These are phyloP conservation scores for Drosophila tripunctata DNA, from an alignment of 2,888 invertebrate genomes.

Conservation along the genomic window DNA sequence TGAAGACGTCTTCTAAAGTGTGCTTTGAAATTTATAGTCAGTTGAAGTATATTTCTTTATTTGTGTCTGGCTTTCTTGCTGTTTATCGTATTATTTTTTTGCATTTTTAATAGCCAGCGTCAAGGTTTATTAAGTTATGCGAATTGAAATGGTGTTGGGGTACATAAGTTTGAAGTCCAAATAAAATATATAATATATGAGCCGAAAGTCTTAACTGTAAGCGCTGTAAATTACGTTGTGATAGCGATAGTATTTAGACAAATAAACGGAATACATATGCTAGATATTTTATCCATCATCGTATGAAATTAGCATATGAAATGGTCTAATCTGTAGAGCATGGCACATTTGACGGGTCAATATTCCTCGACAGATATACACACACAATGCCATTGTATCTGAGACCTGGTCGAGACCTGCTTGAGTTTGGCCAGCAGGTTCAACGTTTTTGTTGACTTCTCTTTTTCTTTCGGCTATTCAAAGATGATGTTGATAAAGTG, in stretches of 20 bases:
- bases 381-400: conserved; percentile 35
- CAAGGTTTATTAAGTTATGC: conserved; percentile 63
- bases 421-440: conserved; percentile 7
- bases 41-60: conserved; percentile 25
- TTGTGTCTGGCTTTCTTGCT: conserved; percentile 4
- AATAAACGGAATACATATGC: conserved; percentile 30
- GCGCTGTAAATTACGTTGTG: conserved; percentile 68
- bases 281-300: conserved; percentile 50
- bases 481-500: conserved; percentile 32
- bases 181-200: conserved; percentile 72
- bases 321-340: conserved; percentile 66
- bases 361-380: conserved; percentile 29
- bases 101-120: conserved; percentile 56
- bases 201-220: conserved; percentile 63
- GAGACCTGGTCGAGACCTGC: conserved; percentile 19
- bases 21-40: conserved; percentile 44
- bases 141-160: conserved; percentile 39
- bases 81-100: conserved; percentile 38
- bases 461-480: conserved; percentile 21
- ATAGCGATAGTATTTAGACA: conserved; percentile 53
- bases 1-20: conserved; percentile 27
- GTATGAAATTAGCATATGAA: conserved; percentile 66
- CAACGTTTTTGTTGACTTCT: conserved; percentile 19
- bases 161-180: conserved; percentile 47
- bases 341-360: conserved; percentile 64